Evolutionary conservation across 2,888 invertebrate species (phyloP), one percentile per base, ranked within the genome.

Genomic region (Neoaliturus tenellus): DNA sequence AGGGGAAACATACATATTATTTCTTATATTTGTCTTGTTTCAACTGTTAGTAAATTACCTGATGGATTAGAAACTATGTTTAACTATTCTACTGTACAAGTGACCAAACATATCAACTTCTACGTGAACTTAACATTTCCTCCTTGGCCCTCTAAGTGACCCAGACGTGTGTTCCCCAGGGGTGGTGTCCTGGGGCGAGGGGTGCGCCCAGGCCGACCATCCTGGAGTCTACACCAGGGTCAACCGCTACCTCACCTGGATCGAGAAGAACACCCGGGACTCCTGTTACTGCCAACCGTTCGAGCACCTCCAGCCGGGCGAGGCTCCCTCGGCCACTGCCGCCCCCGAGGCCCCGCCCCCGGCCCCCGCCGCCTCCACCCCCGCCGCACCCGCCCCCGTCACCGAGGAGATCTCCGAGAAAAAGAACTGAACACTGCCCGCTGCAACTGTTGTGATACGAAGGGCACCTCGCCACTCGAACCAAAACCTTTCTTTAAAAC

Each of bases 161-260:
- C n/a, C n/a, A n/a, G 48, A 10, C 14, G 2, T 48, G 48, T 14
- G 8, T 35, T 55, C n/a, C 83, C 0, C 86, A 89, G 89, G 88
- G 6, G 87, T 89, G 58, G 89, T 89, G 48, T 88, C 88, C 0
- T 89, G 89, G 89, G 89, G 89, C 4, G 88, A 88, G 41, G 89
- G 89, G 6, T 89, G 89, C 75, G 88, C 95, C 0, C 91, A 93
- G 87, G 93, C 94, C 0, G 93, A 94, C 87, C 93, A 93, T 85
- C 96, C 96, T 0, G 96, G 96, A 4, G 96, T 97, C 12, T 97
- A 96, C 90, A 92, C 95, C 0, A 91, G 96, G 80, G 96, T 96
- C 35, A 96, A 96, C 90, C 93, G 96, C 85, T 97, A 94, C 89
- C 89, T 94, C 39, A 84, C 93, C 6, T 95, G 95, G 95, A 92